Evolutionary conservation across 2,888 invertebrate species (phyloP).

Genomic region (Cabera pusaria): DNA sequence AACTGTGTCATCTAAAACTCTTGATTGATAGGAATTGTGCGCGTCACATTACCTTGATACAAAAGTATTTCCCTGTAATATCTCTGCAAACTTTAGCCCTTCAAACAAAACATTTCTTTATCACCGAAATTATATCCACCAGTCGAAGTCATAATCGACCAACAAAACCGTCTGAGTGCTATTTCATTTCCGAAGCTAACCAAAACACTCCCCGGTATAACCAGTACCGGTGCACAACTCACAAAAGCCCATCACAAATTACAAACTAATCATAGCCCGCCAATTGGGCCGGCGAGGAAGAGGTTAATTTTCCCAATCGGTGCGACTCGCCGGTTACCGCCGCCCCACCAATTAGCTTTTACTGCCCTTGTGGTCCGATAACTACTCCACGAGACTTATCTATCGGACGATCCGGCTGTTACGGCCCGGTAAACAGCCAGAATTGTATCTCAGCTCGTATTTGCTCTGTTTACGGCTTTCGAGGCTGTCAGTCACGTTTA

Average conservation of each 20-base stretch:
- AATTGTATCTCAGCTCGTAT: slow-evolving; percentile 51
- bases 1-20: too few species aligned
- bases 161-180: too few species aligned
- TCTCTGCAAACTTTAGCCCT: too few species aligned
- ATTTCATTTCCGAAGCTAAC: neutral
- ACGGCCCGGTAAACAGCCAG: slow-evolving; percentile 55
- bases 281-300: slow-evolving; percentile 68
- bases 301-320: slow-evolving; percentile 75
- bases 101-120: too few species aligned
- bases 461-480: slow-evolving; percentile 21
- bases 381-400: slow-evolving; percentile 70
- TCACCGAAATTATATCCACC: too few species aligned
- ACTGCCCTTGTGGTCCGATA: slow-evolving; percentile 76
- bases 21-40: too few species aligned
- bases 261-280: slow-evolving; percentile 73
- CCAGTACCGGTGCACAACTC: slow-evolving; percentile 17
- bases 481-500: slow-evolving; percentile 12
- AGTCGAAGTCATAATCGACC: too few species aligned
- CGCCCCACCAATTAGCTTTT: slow-evolving; percentile 78
- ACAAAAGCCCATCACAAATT: slow-evolving; percentile 43
- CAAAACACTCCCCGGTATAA: slow-evolving; percentile 5
- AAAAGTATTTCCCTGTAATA: too few species aligned
- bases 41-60: too few species aligned
- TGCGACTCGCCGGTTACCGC: slow-evolving; percentile 59
- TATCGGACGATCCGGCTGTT: slow-evolving; percentile 62